These are phyloP conservation scores for Gadopsis bispinosus DNA, from an alignment of 2,797 vertebrate species.

Conservation along the genomic window DNA sequence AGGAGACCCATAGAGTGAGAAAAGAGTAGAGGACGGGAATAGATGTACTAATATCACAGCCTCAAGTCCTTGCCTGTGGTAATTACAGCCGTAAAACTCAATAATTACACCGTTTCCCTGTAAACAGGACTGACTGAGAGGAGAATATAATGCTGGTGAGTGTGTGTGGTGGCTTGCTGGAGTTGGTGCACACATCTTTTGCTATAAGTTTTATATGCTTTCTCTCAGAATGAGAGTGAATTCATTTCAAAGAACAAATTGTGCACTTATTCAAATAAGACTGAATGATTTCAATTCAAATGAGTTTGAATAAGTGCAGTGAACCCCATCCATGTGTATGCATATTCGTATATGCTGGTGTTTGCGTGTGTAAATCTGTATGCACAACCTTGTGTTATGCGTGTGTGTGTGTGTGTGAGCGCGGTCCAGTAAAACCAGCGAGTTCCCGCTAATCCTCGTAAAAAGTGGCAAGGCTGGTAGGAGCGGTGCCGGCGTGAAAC, in stretches of 20 bases:
- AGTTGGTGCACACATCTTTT: not conserved
- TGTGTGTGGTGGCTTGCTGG: constrained; percentile 16
- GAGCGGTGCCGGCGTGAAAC: constrained; percentile 24
- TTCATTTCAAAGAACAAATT: constrained; percentile 51
- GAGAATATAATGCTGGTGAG: not conserved
- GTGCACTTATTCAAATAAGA: constrained; percentile 60
- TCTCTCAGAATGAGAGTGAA: constrained; percentile 13
- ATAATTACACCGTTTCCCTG: constrained; percentile 71
- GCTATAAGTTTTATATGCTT: constrained; percentile 6
- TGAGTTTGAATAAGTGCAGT: constrained; percentile 33
- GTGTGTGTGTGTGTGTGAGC: not conserved
- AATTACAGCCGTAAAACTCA: constrained; percentile 70
- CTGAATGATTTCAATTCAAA: constrained; percentile 47
- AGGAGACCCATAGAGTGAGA: constrained; percentile 40
- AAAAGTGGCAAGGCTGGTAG: constrained; percentile 12
- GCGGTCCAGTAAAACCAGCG: constrained; percentile 1
- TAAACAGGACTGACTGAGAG: constrained; percentile 55
- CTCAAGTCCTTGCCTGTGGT: constrained; percentile 51
- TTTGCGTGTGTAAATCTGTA: not conserved
- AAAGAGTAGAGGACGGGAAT: constrained; percentile 52
- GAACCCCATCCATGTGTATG: constrained; percentile 29
- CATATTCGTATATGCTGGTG: not conserved
- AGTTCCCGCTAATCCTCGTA: constrained; percentile 18
- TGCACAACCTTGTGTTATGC: not conserved
- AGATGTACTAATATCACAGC: constrained; percentile 65